Base-by-base conservation (phyloP, 2,888 invertebrate genomes). In the Callyntrura guangdongensis region DNA sequence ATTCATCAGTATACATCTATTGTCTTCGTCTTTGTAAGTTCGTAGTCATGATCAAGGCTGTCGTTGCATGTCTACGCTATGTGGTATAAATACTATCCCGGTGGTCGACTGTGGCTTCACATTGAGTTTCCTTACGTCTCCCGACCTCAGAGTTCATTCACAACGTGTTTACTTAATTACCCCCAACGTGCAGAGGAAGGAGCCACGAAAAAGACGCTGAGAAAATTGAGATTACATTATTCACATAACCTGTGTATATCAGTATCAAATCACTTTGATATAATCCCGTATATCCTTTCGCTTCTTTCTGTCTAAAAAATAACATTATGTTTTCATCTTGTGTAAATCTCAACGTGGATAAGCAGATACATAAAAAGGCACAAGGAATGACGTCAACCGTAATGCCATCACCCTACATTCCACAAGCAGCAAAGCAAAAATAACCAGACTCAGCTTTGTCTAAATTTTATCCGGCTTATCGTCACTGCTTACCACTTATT, bases 91-190 rank as follows among this genome's bases (percentile, higher is more conserved):
- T 36, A 36, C 36, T 36, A n/a, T n/a, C n/a, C n/a, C n/a, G 36
- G 36, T 4, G 36, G 6, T 36, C 6, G 6, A 2, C 6, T 36
- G 3, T 6, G 3, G 2, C 3, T 14, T 61, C 8, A 0, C 61
- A 17, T 61, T 17, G 1, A 8, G 9, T 17, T 61, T 61, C 20
- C 17, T 17, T 0, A 12, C 61, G n/a, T 61, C 17, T 61, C 61
- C n/a, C 53, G 17, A 8, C 20, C 22, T 53, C 53, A 53, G 53
- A 25, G 47, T 49, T 74, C 49, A 74, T 74, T 74, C 74, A 47
- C 47, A 20, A 74, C 25, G 47, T 49, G 9, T 47, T 74, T 49
- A 74, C 49, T 74, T 49, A 49, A 74, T 74, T 74, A 49, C 12
- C 47, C 74, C 47, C 36, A 49, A 74, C 49, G 17, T 47, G 74